A percentile compares a stretch with the other conserved stretches of the same genome.
Conservation (phyloP, 2,113 vertebrate genomes). For the Setophaga kirtlandii region DNA sequence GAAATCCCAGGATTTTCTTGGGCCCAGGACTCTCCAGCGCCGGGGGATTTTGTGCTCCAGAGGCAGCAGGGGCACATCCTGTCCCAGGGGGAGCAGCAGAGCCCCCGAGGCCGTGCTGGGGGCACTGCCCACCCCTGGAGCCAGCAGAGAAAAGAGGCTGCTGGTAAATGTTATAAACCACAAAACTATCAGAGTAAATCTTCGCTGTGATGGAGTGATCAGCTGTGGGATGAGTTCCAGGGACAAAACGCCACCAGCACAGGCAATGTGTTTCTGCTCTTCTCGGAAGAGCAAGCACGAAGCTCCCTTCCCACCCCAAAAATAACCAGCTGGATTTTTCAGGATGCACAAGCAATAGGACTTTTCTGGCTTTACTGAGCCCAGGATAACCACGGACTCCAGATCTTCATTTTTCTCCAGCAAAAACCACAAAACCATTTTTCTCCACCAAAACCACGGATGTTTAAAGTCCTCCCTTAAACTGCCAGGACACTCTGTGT, state of each 20-base stretch:
- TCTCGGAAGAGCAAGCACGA: neutral
- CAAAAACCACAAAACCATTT: neutral
- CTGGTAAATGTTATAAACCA: neutral
- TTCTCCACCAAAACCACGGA: neutral
- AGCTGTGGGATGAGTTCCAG: neutral
- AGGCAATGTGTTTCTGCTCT: neutral
- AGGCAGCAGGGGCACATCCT: neutral
- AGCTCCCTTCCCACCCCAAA: neutral
- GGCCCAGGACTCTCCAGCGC: neutral
- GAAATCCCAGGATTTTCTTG: neutral
- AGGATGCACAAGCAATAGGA: neutral
- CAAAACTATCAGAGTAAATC: neutral
- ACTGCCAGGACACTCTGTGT: neutral
- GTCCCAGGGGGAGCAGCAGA: no score
- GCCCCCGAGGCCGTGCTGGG: neutral
- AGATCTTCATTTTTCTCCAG: neutral
- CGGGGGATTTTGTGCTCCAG: rapidly evolving
- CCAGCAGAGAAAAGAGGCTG: neutral
- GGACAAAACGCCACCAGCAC: neutral
- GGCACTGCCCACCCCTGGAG: neutral
- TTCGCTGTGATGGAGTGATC: neutral
- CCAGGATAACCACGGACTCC: neutral
- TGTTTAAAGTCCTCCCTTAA: neutral
- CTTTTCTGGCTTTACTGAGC: neutral
- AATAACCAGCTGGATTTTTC: neutral